Evolutionary conservation across 2,888 invertebrate genomes (phyloP).

Genomic region (Dasypogon diadema): DNA sequence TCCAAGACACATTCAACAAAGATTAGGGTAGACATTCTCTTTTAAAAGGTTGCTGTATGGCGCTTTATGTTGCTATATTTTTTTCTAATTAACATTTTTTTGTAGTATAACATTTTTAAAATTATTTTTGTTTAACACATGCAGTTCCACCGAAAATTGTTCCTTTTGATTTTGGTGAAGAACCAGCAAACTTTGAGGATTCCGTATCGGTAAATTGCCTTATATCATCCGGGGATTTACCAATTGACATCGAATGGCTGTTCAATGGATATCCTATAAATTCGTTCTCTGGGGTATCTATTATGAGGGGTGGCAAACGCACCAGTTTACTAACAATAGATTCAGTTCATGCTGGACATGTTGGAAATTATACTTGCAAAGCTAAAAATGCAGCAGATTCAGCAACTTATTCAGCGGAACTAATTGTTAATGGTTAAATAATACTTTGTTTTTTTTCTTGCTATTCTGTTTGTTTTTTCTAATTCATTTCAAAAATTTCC

Average conservation of each 20-base stretch:
- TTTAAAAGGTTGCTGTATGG: too few relatives aligned
- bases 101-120: too few relatives aligned
- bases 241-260: slow-evolving; percentile 78
- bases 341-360: slow-evolving; percentile 74
- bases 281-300: slow-evolving; percentile 62
- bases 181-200: slow-evolving; percentile 78
- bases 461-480: slow-evolving; percentile 34
- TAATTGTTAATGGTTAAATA: slow-evolving; percentile 67
- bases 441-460: slow-evolving; percentile 61
- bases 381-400: slow-evolving; percentile 74
- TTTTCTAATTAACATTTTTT: too few relatives aligned
- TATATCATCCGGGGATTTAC: slow-evolving; percentile 77
- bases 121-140: too few relatives aligned
- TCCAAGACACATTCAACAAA: too few relatives aligned
- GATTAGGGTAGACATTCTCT: too few relatives aligned
- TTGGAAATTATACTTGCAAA: slow-evolving; percentile 76
- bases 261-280: slow-evolving; percentile 64
- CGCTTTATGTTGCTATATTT: too few relatives aligned
- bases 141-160: slow-evolving; percentile 83
- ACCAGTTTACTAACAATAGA: slow-evolving; percentile 76
- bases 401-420: slow-evolving; percentile 68
- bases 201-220: slow-evolving; percentile 79
- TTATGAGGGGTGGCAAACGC: slow-evolving; percentile 69
- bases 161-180: slow-evolving; percentile 82
- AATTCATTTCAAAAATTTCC: slow-evolving; percentile 27